Evolutionary conservation across 2,888 invertebrate genomes (phyloP).

Genomic region (Eilema depressum): DNA sequence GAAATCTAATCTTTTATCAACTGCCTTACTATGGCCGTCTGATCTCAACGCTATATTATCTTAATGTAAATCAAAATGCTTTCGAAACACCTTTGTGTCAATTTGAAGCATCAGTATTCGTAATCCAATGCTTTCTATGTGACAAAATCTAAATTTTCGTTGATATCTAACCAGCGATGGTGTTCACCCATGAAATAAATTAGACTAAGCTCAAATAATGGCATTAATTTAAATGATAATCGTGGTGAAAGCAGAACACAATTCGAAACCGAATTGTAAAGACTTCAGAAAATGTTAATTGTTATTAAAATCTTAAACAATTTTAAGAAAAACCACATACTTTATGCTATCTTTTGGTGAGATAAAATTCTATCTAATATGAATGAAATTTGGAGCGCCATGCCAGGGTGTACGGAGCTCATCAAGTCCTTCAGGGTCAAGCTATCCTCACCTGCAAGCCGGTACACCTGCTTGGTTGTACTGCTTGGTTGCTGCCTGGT

Average conservation of each 20-base stretch:
- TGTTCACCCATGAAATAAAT: conserved; percentile 16
- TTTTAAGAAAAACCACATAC: conserved; percentile 21
- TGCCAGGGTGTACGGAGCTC: neutral
- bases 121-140: conserved; percentile 20
- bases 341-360: conserved; percentile 25
- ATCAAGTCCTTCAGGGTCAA: neutral
- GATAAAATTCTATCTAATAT: conserved; percentile 35
- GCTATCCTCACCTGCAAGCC: neutral
- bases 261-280: conserved; percentile 29
- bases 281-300: conserved; percentile 30
- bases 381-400: conserved; percentile 20
- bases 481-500: no score
- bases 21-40: conserved; percentile 40
- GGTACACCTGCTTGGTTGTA: neutral
- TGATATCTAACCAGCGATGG: conserved; percentile 19
- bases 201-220: conserved; percentile 29
- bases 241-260: conserved; percentile 42
- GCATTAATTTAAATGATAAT: conserved; percentile 50
- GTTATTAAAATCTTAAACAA: conserved; percentile 17
- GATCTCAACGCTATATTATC: conserved; percentile 52
- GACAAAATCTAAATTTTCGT: rapidly evolving
- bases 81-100: conserved; percentile 52
- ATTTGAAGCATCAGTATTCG: conserved; percentile 39
- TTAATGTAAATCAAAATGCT: conserved; percentile 56
- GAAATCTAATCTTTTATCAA: conserved; percentile 58